phyloP scores from a whole-genome alignment of 1,140 invertebrate species.

The Sarcophaga peregrina region DNA sequence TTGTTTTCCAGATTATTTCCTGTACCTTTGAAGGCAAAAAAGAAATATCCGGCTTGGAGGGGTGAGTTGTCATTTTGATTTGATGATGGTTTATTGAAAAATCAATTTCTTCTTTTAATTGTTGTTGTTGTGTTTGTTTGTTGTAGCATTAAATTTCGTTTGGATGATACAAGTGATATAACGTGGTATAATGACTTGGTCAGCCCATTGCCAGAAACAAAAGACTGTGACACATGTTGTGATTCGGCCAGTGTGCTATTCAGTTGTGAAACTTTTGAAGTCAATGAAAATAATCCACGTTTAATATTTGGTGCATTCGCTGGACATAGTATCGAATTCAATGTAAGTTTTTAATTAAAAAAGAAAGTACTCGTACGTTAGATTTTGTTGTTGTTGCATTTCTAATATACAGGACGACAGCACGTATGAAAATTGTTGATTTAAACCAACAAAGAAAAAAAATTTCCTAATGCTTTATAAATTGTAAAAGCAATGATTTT shows the following conservation, averaged over 20 bases:
- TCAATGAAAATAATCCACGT: conserved; percentile 66
- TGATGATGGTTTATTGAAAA: conserved; percentile 6
- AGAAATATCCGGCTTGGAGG: conserved; percentile 60
- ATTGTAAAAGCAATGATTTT: too few species aligned
- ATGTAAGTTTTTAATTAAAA: conserved; percentile 62
- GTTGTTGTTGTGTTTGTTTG: conserved; percentile 17
- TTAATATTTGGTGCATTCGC: conserved; percentile 73
- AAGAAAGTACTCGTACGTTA: too few species aligned
- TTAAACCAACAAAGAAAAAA: too few species aligned
- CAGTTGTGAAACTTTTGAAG: conserved; percentile 76
- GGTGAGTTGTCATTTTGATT: conserved; percentile 49
- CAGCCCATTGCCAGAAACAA: conserved; percentile 68
- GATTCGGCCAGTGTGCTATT: conserved; percentile 70
- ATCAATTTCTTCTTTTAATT: conserved; percentile 5
- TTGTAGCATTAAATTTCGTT: conserved; percentile 72
- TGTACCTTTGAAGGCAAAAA: conserved; percentile 60
- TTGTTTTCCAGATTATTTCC: conserved; percentile 54
- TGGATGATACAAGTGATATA: conserved; percentile 76
- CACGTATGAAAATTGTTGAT: too few species aligned
- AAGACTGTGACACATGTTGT: conserved; percentile 62
- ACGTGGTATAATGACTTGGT: conserved; percentile 70
- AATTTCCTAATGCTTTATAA: too few species aligned
- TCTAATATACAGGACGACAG: too few species aligned
- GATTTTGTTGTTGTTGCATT: too few species aligned
- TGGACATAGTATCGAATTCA: conserved; percentile 76